Evolutionary conservation across 2,113 vertebrate species (phyloP).

Genomic region (Neodontobutis hainanensis): DNA sequence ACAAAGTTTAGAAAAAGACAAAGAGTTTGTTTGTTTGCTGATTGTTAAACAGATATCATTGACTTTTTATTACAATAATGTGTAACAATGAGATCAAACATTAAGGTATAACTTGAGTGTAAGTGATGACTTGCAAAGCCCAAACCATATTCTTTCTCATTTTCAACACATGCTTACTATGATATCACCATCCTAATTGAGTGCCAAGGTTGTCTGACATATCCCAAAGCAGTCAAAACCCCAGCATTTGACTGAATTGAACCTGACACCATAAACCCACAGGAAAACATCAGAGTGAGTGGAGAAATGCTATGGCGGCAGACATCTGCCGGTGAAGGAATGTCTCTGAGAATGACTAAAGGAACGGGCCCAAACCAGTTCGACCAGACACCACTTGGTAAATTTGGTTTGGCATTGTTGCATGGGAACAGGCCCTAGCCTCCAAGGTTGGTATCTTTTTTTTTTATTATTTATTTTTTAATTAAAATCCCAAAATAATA

Average conservation of each 20-base stretch:
- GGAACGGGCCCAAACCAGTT: constrained; percentile 54
- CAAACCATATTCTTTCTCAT: constrained; percentile 15
- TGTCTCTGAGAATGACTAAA: constrained; percentile 54
- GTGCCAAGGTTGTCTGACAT: constrained; percentile 17
- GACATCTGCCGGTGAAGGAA: constrained; percentile 63
- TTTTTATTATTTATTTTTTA: not conserved
- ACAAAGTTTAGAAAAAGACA: too few relatives aligned
- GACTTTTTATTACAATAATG: not conserved
- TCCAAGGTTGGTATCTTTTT: constrained; percentile 45
- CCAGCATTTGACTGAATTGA: constrained; percentile 49
- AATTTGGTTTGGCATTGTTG: constrained; percentile 60
- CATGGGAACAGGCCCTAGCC: constrained; percentile 50
- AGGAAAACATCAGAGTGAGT: constrained; percentile 48
- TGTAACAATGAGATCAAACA: not conserved
- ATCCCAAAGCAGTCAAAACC: constrained; percentile 22
- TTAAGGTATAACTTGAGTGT: too few relatives aligned
- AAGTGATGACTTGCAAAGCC: constrained; percentile 1
- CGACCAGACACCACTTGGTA: constrained; percentile 33
- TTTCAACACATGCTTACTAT: not conserved
- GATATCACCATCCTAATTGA: constrained; percentile 33
- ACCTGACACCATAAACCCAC: constrained; percentile 63
- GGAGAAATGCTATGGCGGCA: constrained; percentile 55
- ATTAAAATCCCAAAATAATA: constrained; percentile 25
- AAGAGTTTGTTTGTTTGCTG: not conserved
- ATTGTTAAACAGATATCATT: not conserved